Evolutionary conservation across 2,113 vertebrate species (phyloP).

Genomic region (Tamias sibiricus): DNA sequence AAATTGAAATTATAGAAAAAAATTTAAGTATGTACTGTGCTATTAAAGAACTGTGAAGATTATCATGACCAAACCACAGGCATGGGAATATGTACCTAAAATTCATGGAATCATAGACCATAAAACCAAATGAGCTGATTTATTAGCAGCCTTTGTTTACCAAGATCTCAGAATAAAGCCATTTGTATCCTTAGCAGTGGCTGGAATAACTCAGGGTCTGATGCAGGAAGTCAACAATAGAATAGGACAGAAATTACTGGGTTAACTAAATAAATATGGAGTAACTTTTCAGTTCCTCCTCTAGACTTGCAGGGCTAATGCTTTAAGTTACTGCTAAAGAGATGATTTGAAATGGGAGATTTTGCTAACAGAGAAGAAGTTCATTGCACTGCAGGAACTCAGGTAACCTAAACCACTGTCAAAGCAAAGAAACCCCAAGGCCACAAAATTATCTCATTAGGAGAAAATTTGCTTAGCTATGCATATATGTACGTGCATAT

Average conservation of each 20-base stretch:
- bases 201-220: background rate
- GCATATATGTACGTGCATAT: background rate
- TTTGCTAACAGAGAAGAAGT: background rate
- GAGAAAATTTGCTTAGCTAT: background rate
- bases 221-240: background rate
- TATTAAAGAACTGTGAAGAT: background rate
- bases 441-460: background rate
- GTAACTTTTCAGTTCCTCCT: background rate
- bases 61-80: background rate
- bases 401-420: background rate
- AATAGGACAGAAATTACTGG: background rate
- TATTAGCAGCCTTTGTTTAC: background rate
- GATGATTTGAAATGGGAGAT: background rate
- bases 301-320: background rate
- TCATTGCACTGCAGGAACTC: background rate
- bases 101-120: background rate
- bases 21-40: background rate
- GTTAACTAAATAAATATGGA: background rate
- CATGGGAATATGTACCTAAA: background rate
- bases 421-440: background rate
- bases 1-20: background rate
- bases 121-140: background rate
- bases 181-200: background rate
- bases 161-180: background rate
- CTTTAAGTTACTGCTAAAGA: background rate